These are phyloP conservation scores for Xenopus petersii DNA, from an alignment of 2,797 vertebrate species.

Conservation along the genomic window DNA sequence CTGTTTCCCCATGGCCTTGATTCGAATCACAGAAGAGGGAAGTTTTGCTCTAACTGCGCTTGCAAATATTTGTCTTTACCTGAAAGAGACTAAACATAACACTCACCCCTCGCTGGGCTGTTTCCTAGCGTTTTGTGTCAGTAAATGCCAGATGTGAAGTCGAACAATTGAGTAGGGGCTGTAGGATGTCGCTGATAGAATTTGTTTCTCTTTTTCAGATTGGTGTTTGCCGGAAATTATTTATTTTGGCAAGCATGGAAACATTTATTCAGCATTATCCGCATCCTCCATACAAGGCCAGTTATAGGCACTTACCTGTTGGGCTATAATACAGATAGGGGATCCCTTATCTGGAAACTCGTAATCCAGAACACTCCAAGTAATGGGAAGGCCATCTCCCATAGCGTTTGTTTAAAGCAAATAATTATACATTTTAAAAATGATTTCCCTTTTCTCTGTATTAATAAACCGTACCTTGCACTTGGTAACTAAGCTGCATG, in stretches of 20 bases:
- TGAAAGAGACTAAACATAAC: conserved; percentile 31
- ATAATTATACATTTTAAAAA: too few relatives aligned
- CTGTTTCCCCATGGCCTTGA: conserved; percentile 12
- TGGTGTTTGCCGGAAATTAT: conserved; percentile 9
- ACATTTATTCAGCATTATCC: conserved; percentile 10
- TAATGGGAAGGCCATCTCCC: too few relatives aligned
- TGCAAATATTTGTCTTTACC: conserved; percentile 33
- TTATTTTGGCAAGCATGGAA: conserved; percentile 7
- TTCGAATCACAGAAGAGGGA: conserved; percentile 12
- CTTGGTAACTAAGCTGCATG: too few relatives aligned
- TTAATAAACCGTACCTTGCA: too few relatives aligned
- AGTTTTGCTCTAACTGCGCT: conserved; percentile 2
- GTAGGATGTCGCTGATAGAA: not conserved
- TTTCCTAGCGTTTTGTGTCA: conserved; percentile 29
- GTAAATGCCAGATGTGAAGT: conserved; percentile 21
- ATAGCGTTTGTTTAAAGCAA: too few relatives aligned
- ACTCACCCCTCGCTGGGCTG: conserved; percentile 19
- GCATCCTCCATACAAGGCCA: not conserved
- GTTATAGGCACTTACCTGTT: conserved; percentile 12
- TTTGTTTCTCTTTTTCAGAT: conserved; percentile 17
- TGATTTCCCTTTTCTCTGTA: too few relatives aligned
- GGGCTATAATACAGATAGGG: conserved; percentile 2
- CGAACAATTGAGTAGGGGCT: conserved; percentile 26
- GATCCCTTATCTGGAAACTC: not conserved
- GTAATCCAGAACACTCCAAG: too few relatives aligned